A percentile compares a stretch with the other conserved stretches of the same genome.
These are phyloP conservation scores for Dicycla oo DNA, from an alignment of 2,888 invertebrate species.

Conservation along the genomic window DNA sequence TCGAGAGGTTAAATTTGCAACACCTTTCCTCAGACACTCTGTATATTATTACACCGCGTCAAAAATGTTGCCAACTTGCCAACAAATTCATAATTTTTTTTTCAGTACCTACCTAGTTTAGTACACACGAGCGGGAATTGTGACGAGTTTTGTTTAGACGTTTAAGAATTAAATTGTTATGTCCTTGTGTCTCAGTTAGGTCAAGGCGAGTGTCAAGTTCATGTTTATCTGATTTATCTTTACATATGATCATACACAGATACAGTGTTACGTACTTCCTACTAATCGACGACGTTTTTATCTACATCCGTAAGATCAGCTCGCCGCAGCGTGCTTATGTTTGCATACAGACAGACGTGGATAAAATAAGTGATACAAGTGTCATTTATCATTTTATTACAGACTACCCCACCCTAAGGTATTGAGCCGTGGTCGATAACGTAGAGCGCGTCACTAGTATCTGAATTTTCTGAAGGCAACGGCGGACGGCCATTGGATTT, in stretches of 20 bases:
- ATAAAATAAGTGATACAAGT: conserved; percentile 6
- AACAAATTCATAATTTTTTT: conserved; percentile 32
- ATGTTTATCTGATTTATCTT: conserved; percentile 21
- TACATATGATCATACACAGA: conserved; percentile 26
- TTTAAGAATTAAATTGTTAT: conserved; percentile 10
- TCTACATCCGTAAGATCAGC: conserved; percentile 38
- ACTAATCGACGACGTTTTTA: conserved; percentile 8
- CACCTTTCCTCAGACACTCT: too few relatives aligned
- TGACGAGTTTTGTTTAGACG: conserved; percentile 21
- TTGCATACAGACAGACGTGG: conserved; percentile 18
- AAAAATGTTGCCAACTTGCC: conserved; percentile 18
- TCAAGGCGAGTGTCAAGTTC: conserved; percentile 19
- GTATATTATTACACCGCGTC: neutral
- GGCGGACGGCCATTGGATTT: neutral
- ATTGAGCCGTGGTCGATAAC: neutral
- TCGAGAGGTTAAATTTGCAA: too few relatives aligned
- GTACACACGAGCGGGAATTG: conserved; percentile 1
- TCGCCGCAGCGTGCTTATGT: conserved; percentile 25
- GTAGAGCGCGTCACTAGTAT: neutral
- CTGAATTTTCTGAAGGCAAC: neutral
- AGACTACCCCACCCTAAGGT: neutral
- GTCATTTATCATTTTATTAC: conserved; percentile 15
- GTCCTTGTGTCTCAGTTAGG: conserved; percentile 17
- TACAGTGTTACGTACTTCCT: conserved; percentile 7
- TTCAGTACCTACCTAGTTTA: neutral